Evolutionary conservation across 2,113 vertebrate species (phyloP).

Genomic region (Loxodonta africana): DNA sequence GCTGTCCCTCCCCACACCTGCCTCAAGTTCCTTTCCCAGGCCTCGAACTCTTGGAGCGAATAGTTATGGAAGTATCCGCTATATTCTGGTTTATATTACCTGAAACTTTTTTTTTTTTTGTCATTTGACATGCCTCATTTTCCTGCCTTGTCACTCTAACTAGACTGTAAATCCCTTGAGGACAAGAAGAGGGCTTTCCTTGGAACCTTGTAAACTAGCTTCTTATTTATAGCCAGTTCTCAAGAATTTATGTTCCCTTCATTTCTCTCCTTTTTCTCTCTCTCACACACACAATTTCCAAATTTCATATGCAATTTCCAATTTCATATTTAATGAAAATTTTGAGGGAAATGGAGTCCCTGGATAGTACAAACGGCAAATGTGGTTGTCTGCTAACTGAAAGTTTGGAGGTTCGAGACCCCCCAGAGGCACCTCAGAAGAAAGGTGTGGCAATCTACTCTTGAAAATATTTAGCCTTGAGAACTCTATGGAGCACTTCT

Average conservation of each 20-base stretch:
- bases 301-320: neutral
- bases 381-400: no score
- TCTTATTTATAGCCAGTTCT: neutral
- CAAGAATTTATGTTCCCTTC: neutral
- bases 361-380: neutral
- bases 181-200: neutral
- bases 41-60: neutral
- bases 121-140: neutral
- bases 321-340: neutral
- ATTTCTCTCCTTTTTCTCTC: neutral
- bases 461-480: neutral
- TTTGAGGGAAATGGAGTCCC: neutral
- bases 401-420: no score
- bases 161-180: neutral
- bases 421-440: neutral
- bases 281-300: neutral
- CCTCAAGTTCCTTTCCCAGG: neutral
- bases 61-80: neutral
- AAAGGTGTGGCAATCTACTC: neutral
- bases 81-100: neutral
- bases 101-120: neutral
- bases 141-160: neutral
- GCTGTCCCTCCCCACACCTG: neutral
- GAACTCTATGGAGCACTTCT: neutral
- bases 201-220: neutral